Percentiles rank a stretch among this genome's conserved stretches.
phyloP scores from a whole-genome alignment of 2,888 invertebrate genomes.

The Eilema sororculum region DNA sequence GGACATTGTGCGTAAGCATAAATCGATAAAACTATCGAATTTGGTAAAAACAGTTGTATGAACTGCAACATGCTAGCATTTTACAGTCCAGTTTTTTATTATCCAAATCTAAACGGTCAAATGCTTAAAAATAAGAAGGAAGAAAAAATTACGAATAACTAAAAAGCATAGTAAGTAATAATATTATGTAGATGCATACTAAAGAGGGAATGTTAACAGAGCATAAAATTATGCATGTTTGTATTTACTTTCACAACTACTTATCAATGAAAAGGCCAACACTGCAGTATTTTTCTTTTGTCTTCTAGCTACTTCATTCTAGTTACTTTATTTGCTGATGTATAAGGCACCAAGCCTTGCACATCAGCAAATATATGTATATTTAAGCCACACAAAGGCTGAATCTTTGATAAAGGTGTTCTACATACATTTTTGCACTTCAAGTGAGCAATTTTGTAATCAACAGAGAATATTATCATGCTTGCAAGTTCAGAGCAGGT shows the following conservation, averaged over 20 bases:
- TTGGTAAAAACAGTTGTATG: background rate
- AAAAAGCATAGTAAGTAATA: background rate
- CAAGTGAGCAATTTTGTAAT: too few species aligned
- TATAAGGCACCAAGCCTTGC: too few species aligned
- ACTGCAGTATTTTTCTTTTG: background rate
- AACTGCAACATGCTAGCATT: background rate
- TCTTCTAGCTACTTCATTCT: background rate
- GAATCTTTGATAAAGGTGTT: background rate
- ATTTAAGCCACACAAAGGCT: background rate
- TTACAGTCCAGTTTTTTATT: background rate
- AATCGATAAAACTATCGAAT: background rate
- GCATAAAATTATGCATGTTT: conserved; percentile 9
- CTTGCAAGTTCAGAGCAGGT: background rate
- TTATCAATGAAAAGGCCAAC: background rate
- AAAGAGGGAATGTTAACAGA: conserved; percentile 2
- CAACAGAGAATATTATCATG: background rate
- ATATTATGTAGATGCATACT: background rate
- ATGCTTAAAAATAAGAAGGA: background rate
- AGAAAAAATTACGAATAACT: background rate
- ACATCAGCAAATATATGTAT: background rate
- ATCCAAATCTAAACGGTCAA: too few species aligned
- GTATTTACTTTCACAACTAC: background rate
- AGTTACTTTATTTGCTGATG: background rate
- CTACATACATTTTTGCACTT: too few species aligned
- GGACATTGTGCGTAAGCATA: too few species aligned